Evolutionary conservation across 2,113 vertebrate species (phyloP).

Genomic region (Clarias batrachus): DNA sequence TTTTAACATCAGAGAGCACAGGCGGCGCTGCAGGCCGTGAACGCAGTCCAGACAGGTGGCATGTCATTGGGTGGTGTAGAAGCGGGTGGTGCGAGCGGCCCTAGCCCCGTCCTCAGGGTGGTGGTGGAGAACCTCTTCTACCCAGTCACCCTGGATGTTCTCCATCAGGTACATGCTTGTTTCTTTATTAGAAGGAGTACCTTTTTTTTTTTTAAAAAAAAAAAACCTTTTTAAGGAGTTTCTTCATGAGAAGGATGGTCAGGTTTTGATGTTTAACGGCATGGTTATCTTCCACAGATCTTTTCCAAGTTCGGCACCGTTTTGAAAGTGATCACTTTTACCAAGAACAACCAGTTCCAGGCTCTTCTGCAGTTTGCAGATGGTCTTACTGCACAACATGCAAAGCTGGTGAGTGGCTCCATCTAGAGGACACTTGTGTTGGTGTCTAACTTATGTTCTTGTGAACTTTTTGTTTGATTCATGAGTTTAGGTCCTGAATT

Average conservation of each 20-base stretch:
- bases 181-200: no score
- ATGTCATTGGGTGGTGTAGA: conserved; percentile 75
- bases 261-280: neutral
- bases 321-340: conserved; percentile 93
- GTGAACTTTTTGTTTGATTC: neutral
- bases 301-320: conserved; percentile 95
- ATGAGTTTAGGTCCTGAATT: neutral
- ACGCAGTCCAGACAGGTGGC: conserved; percentile 76
- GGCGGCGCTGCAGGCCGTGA: conserved; percentile 88
- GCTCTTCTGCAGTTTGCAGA: conserved; percentile 90
- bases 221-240: neutral
- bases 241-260: neutral
- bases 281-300: conserved; percentile 74
- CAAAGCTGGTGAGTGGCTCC: conserved; percentile 83
- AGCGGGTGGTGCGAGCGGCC: conserved; percentile 64
- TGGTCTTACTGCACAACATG: conserved; percentile 83
- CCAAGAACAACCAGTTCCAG: conserved; percentile 97
- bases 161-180: conserved; percentile 83
- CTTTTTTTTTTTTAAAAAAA: neutral
- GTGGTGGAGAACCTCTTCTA: conserved; percentile 97
- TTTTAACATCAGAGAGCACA: conserved; percentile 82
- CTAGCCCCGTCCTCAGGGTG: conserved; percentile 89
- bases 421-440: conserved; percentile 34
- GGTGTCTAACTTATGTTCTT: neutral
- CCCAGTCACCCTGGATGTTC: conserved; percentile 88